A percentile compares a stretch with the other conserved stretches of the same genome.
phyloP scores from a whole-genome alignment of 2,797 vertebrate genomes.

The Salmo trutta region DNA sequence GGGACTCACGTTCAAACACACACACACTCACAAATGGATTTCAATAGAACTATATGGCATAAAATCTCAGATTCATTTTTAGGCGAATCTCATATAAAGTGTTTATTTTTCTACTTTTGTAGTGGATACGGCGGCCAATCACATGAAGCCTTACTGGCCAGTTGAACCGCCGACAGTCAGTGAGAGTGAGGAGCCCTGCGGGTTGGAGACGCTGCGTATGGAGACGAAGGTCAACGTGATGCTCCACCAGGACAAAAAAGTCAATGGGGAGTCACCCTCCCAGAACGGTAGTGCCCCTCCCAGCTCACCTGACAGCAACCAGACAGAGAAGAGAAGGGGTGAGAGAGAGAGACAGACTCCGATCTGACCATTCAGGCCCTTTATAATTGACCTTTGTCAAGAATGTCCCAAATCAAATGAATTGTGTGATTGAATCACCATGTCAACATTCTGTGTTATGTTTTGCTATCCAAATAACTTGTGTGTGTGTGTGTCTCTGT shows the following conservation, averaged over 20 bases:
- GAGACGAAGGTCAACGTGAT: conserved; percentile 85
- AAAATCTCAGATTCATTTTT: no score
- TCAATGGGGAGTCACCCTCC: conserved; percentile 53
- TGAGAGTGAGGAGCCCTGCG: conserved; percentile 70
- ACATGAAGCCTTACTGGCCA: conserved; percentile 77
- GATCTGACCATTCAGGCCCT: not conserved
- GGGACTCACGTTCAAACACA: no score
- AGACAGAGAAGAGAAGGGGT: conserved; percentile 84
- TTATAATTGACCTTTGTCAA: no score
- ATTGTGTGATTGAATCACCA: no score
- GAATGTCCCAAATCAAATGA: no score
- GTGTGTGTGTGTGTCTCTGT: not conserved
- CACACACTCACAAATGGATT: not conserved
- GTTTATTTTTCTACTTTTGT: conserved; percentile 2
- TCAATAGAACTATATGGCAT: no score
- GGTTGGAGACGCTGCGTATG: conserved; percentile 72
- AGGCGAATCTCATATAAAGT: no score
- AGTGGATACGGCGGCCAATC: conserved; percentile 68
- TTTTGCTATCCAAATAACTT: no score
- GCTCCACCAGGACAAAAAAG: conserved; percentile 77
- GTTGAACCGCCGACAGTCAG: conserved; percentile 72
- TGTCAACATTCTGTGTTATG: no score
- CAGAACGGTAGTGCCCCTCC: conserved; percentile 65
- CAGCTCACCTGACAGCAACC: conserved; percentile 70
- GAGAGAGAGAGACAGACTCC: conserved; percentile 14